Conservation (phyloP, 2,797 vertebrate species). For the Tauraco hartlaubi region DNA sequence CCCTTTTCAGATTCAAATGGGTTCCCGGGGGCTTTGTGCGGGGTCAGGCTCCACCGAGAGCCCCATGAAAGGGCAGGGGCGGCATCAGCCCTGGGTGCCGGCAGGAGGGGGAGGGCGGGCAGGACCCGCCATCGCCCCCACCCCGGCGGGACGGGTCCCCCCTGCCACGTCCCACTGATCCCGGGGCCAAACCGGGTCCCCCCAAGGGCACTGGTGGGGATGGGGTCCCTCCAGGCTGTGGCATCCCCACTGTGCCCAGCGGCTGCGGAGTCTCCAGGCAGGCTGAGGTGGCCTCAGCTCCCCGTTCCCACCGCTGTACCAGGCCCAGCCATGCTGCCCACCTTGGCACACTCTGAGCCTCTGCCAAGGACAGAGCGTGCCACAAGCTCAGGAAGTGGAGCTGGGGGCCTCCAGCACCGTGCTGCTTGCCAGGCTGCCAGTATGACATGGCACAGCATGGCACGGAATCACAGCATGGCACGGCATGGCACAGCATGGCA, state of each 20-base stretch:
- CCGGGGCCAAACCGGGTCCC: not conserved
- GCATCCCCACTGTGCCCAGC: rapidly evolving
- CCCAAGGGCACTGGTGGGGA: not conserved
- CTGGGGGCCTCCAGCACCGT: rapidly evolving
- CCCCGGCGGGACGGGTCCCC: not conserved
- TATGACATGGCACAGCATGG: rapidly evolving
- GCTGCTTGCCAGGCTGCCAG: not conserved
- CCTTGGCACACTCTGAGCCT: not conserved
- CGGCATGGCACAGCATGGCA: rapidly evolving
- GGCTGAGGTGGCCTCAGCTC: not conserved
- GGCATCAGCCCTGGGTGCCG: not conserved
- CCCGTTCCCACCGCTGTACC: rapidly evolving
- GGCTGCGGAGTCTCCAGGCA: not conserved
- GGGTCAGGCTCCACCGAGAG: conserved; percentile 26
- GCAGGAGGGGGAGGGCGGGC: not conserved
- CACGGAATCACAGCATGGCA: not conserved
- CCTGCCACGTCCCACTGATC: rapidly evolving
- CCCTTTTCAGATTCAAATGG: conserved; percentile 87
- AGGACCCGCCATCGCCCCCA: not conserved
- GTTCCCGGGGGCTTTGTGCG: conserved; percentile 58
- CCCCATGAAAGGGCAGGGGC: not conserved
- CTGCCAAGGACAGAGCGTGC: not conserved
- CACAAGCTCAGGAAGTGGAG: not conserved
- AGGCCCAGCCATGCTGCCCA: not conserved
- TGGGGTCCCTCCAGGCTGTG: not conserved